Base-by-base conservation (phyloP, 2,888 invertebrate species). In the Nasonovia ribisnigri region DNA sequence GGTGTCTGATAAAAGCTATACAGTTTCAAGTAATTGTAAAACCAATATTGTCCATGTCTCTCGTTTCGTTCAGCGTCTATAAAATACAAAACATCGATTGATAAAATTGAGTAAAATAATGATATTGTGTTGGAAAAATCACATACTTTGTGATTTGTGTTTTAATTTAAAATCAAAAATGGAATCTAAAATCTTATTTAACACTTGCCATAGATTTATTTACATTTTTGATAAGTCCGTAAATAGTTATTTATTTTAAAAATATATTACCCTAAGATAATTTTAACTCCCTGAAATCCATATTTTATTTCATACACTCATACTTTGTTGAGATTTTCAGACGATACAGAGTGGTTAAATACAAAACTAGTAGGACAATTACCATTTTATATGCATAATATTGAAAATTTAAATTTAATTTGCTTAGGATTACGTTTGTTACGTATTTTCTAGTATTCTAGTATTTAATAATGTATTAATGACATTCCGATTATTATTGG, bases 1-100 rank as follows among this genome's bases (percentile, higher is more conserved):
- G 67, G 16, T 16, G 67, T 13, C n/a, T 16, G n/a, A 67, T 13
- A 67, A 67, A 67, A 67, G n/a, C 67, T n/a, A 67, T 67, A 67
- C 1, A 67, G n/a, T n/a, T 67, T n/a, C n/a, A 67, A n/a, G 67
- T 67, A n/a, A 6, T 67, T 16, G 67, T 67, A 67, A 67, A 67
- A 67, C 67, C 67, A 67, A 67, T 67, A 67, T 67, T 67, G 16
- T n/a, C n/a, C 67, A n/a, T 67, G n/a, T 67, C 67, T 67, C n/a
- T 67, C 10, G 67, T n/a, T 36, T 67, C 67, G 16, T n/a, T n/a
- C 16, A n/a, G 16, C 16, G n/a, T 67, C 16, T n/a, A n/a, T 67
- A 67, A 36, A 67, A 67, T n/a, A 67, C 67, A 67, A 67, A 67
- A 36, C 16, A n/a, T 36, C 16, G n/a, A n/a, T n/a, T 2, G n/a